Conservation (phyloP, 2,797 vertebrate genomes). For the Sebastolobus alascanus region DNA sequence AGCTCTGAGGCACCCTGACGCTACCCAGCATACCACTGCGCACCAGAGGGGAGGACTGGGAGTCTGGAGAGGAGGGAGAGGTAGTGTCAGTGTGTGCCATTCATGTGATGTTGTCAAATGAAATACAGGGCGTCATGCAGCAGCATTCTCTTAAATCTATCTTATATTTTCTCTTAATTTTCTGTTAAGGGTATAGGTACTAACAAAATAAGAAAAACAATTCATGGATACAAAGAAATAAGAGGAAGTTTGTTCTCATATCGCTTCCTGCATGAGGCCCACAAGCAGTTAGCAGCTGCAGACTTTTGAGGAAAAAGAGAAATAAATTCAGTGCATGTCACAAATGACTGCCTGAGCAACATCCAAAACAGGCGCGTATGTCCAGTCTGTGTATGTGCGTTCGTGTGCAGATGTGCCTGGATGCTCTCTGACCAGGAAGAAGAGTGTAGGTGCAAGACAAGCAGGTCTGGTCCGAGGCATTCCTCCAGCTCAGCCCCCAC, state of each 20-base stretch:
- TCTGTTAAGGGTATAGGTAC: no score
- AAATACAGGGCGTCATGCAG: background rate
- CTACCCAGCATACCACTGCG: slow-evolving; percentile 74
- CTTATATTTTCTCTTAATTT: no score
- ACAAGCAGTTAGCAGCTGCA: background rate
- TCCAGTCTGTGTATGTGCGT: background rate
- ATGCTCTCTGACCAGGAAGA: slow-evolving; percentile 77
- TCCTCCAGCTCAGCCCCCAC: slow-evolving; percentile 92
- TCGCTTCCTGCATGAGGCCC: no score
- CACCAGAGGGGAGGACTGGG: slow-evolving; percentile 76
- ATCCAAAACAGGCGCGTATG: background rate
- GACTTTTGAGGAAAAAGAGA: background rate
- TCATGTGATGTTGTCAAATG: background rate
- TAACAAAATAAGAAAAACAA: no score
- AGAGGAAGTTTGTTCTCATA: no score
- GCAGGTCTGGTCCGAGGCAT: slow-evolving; percentile 84
- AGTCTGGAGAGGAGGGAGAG: slow-evolving; percentile 64
- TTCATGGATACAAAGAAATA: no score
- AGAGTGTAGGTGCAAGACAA: slow-evolving; percentile 86
- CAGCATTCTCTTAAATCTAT: no score
- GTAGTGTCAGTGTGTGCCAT: background rate
- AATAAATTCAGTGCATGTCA: background rate
- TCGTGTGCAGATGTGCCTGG: background rate
- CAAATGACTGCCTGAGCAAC: background rate
- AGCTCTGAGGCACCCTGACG: slow-evolving; percentile 67